Conservation (phyloP, 2,888 invertebrate genomes). For the Xestia rhomboidea region DNA sequence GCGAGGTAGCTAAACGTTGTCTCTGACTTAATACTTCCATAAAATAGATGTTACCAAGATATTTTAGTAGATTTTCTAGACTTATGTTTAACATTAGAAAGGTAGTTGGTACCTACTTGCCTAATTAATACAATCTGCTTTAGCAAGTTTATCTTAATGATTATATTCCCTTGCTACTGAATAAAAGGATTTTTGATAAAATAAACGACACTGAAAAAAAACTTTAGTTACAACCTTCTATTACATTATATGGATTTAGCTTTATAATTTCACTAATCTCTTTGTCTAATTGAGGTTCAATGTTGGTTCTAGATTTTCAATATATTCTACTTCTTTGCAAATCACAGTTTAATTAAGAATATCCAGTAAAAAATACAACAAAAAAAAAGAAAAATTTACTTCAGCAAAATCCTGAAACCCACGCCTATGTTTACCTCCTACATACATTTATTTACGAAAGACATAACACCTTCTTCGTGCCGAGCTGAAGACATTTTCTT, state of each 20-base stretch:
- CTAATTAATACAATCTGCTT: neutral
- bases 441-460: constrained; percentile 53
- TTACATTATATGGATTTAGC: neutral
- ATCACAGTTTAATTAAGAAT: constrained; percentile 3
- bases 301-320: neutral
- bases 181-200: neutral
- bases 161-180: neutral
- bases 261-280: neutral
- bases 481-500: constrained; percentile 81
- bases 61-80: constrained; percentile 10
- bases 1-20: constrained; percentile 57
- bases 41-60: constrained; percentile 51
- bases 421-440: constrained; percentile 25
- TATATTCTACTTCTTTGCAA: neutral
- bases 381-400: constrained; percentile 2
- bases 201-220: neutral
- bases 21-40: constrained; percentile 61
- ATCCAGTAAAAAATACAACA: constrained; percentile 1
- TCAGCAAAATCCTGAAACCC: neutral
- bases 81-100: neutral
- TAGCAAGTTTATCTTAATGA: too few species aligned
- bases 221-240: neutral
- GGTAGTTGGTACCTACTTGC: neutral
- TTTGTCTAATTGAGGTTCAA: neutral
- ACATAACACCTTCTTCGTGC: constrained; percentile 57